phyloP scores from a whole-genome alignment of 2,797 vertebrate species.

The Nannoperca obscura region DNA sequence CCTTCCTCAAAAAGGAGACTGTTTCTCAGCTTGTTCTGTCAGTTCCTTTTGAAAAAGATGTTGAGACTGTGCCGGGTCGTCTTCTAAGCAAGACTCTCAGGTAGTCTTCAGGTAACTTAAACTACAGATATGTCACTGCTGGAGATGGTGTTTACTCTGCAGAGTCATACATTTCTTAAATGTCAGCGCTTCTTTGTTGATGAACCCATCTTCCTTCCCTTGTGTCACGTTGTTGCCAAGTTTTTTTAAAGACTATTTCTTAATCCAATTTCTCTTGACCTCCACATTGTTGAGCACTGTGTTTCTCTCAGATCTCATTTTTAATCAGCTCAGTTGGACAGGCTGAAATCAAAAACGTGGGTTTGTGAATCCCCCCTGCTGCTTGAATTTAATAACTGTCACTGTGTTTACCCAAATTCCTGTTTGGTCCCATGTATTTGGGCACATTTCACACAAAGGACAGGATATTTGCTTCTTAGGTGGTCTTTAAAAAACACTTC shows the following conservation, averaged over 20 bases:
- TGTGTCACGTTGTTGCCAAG: conserved; percentile 40
- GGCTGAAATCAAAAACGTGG: conserved; percentile 47
- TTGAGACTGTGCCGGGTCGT: conserved; percentile 12
- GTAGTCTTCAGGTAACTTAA: conserved; percentile 44
- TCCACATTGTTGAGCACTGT: conserved; percentile 37
- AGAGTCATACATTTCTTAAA: conserved; percentile 46
- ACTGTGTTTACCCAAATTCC: conserved; percentile 40
- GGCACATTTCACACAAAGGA: conserved; percentile 19
- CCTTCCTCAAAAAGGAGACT: background rate
- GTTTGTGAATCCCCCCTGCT: conserved; percentile 56
- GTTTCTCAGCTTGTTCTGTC: conserved; percentile 27
- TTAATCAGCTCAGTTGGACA: conserved; percentile 50
- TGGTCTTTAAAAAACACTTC: conserved; percentile 6
- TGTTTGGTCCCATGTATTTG: conserved; percentile 20
- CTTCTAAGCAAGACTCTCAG: conserved; percentile 34
- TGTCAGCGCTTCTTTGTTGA: conserved; percentile 37
- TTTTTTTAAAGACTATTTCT: conserved; percentile 9
- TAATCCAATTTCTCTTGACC: conserved; percentile 60
- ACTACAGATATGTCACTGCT: conserved; percentile 50
- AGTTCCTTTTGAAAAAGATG: conserved; percentile 26
- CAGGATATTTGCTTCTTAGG: conserved; percentile 9
- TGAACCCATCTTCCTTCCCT: conserved; percentile 42
- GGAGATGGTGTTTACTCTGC: conserved; percentile 54
- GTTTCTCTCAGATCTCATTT: conserved; percentile 55
- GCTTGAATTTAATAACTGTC: conserved; percentile 51